Percentiles rank a stretch among this genome's conserved stretches.
These are phyloP conservation scores for Ochropacha duplaris DNA, from an alignment of 2,888 invertebrate genomes.

Conservation along the genomic window DNA sequence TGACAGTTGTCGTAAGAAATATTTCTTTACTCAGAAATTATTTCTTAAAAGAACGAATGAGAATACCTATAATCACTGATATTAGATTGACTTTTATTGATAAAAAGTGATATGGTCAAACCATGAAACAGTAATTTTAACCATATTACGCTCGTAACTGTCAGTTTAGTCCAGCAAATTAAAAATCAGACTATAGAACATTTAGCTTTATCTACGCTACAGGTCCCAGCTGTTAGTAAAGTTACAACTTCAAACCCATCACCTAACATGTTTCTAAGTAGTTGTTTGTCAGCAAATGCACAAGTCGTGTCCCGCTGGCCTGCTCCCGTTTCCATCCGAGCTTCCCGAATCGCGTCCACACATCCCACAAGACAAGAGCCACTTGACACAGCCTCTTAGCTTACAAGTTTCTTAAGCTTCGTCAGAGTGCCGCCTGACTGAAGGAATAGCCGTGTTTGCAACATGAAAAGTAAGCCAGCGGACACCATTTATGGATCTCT, in stretches of 20 bases:
- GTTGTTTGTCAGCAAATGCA: slow-evolving; percentile 1
- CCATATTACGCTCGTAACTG: too few species aligned
- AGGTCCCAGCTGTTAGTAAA: background rate
- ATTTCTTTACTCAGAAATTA: too few species aligned
- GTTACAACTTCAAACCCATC: background rate
- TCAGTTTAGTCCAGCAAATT: too few species aligned
- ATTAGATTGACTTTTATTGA: too few species aligned
- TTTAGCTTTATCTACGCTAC: background rate
- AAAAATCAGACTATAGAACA: too few species aligned
- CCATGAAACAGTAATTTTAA: too few species aligned
- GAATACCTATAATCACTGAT: too few species aligned
- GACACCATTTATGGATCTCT: background rate
- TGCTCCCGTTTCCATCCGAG: slow-evolving; percentile 29
- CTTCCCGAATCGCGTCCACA: slow-evolving; percentile 4
- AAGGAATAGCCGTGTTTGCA: slow-evolving; percentile 1
- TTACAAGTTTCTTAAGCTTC: slow-evolving; percentile 7
- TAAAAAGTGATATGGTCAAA: too few species aligned
- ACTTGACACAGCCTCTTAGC: slow-evolving; percentile 28
- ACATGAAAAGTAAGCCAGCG: background rate
- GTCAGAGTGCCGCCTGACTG: slow-evolving; percentile 19
- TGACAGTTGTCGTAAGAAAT: too few species aligned
- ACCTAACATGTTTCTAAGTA: background rate
- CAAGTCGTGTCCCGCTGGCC: slow-evolving; percentile 7
- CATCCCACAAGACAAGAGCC: slow-evolving; percentile 4
- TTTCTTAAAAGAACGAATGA: too few species aligned